Conservation (phyloP, 1,140 invertebrate species). For the Leguminivora glycinivorella region DNA sequence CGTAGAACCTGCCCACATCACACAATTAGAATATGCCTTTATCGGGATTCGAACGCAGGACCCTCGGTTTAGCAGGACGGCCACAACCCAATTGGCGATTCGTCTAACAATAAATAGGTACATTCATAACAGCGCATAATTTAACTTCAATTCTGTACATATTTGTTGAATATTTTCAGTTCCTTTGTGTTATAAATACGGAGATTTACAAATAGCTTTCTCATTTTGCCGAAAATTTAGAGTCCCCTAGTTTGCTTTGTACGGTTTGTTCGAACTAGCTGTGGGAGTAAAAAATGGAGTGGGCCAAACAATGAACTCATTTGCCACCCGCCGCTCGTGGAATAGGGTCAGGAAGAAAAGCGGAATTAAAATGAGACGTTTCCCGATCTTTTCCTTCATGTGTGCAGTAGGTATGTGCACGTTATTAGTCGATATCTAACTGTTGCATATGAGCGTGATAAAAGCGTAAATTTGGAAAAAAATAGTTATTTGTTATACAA, state of each 20-base stretch:
- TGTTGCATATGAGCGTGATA: no score
- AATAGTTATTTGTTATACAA: no score
- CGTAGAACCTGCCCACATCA: no score
- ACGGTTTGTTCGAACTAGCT: constrained; percentile 21
- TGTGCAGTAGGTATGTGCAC: constrained; percentile 37
- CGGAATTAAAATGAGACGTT: constrained; percentile 28
- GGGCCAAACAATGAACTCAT: constrained; percentile 37
- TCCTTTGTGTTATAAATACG: constrained; percentile 9
- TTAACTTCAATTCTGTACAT: neutral
- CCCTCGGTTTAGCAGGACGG: no score
- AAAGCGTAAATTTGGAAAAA: no score
- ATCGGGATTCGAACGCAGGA: no score
- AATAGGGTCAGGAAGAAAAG: constrained; percentile 11
- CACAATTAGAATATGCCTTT: no score
- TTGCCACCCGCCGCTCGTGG: constrained; percentile 29
- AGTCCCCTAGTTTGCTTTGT: constrained; percentile 11
- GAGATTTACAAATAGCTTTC: constrained; percentile 6
- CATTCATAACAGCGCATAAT: neutral
- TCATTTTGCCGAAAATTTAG: constrained; percentile 19
- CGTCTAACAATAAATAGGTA: no score
- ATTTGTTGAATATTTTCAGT: neutral
- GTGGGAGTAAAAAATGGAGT: constrained; percentile 32
- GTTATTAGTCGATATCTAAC: neutral
- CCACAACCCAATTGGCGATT: no score
- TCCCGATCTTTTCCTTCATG: constrained; percentile 36